Percentiles rank a stretch among this genome's conserved stretches.
phyloP scores from a whole-genome alignment of 2,888 invertebrate species.

The Slavum lentiscoides region DNA sequence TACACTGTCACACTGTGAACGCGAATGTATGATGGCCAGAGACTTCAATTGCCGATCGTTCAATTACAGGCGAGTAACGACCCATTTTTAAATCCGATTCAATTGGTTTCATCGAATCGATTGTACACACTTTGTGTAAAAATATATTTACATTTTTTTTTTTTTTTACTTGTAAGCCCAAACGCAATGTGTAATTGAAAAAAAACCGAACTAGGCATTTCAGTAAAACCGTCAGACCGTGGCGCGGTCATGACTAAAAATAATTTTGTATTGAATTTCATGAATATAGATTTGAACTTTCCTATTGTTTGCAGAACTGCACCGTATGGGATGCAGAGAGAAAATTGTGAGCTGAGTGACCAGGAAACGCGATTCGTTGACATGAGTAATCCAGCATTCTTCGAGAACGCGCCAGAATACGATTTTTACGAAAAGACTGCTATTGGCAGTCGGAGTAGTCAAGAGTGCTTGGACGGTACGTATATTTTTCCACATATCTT shows the following conservation, averaged over 20 bases:
- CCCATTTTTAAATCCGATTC: not conserved
- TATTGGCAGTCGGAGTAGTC: slow-evolving; percentile 67
- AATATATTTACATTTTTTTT: too few species aligned
- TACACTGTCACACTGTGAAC: slow-evolving; percentile 78
- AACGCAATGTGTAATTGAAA: too few species aligned
- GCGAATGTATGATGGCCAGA: slow-evolving; percentile 79
- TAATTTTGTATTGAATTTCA: too few species aligned
- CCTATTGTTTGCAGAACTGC: slow-evolving; percentile 59
- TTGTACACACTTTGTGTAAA: too few species aligned
- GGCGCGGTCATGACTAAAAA: too few species aligned
- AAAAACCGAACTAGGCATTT: too few species aligned
- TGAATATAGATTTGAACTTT: too few species aligned
- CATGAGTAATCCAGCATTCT: slow-evolving; percentile 80
- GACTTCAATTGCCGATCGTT: slow-evolving; percentile 86
- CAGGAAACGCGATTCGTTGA: slow-evolving; percentile 82
- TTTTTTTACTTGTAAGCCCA: too few species aligned
- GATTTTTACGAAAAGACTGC: slow-evolving; percentile 80
- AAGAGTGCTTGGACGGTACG: slow-evolving; percentile 85
- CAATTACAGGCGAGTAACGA: slow-evolving; percentile 71
- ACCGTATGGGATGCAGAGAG: slow-evolving; percentile 68
- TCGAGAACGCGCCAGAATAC: slow-evolving; percentile 80
- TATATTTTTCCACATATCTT: not conserved
- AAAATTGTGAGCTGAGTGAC: slow-evolving; percentile 89
- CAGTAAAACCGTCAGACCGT: too few species aligned
- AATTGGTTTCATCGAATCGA: too few species aligned